Evolutionary conservation across 2,797 vertebrate species (phyloP).

Genomic region (Epinephelus awoara): DNA sequence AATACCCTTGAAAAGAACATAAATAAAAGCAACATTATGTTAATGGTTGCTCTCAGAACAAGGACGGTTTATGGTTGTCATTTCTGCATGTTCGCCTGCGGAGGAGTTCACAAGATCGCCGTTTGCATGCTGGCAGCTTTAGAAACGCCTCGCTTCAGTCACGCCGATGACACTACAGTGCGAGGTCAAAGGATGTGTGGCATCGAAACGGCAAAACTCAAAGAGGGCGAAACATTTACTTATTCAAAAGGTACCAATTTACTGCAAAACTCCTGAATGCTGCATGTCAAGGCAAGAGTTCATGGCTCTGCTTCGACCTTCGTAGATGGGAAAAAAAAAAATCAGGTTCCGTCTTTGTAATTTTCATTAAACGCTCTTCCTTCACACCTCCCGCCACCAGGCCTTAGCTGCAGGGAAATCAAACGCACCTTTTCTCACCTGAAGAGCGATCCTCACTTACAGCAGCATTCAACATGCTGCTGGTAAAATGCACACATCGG

Average conservation of each 20-base stretch:
- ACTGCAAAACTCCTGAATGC: constrained; percentile 52
- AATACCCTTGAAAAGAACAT: constrained; percentile 33
- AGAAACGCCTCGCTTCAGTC: constrained; percentile 22
- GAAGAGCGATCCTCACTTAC: constrained; percentile 46
- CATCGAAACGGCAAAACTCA: constrained; percentile 49
- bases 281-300: constrained; percentile 36
- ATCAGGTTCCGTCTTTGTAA: constrained; percentile 38
- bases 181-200: constrained; percentile 37
- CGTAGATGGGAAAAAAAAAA: constrained; percentile 10
- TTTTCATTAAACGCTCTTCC: constrained; percentile 52
- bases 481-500: constrained; percentile 64
- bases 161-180: constrained; percentile 22
- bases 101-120: constrained; percentile 28
- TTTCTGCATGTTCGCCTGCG: neutral
- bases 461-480: constrained; percentile 40
- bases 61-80: constrained; percentile 2
- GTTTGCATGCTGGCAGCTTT: constrained; percentile 28
- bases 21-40: constrained; percentile 40
- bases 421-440: constrained; percentile 57
- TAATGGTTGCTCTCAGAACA: constrained; percentile 29
- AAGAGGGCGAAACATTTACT: constrained; percentile 56
- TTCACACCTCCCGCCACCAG: constrained; percentile 31
- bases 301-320: constrained; percentile 49
- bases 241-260: constrained; percentile 64
- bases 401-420: constrained; percentile 50